phyloP scores from a whole-genome alignment of 2,113 vertebrate genomes.

The Gracilinanus agilis region DNA sequence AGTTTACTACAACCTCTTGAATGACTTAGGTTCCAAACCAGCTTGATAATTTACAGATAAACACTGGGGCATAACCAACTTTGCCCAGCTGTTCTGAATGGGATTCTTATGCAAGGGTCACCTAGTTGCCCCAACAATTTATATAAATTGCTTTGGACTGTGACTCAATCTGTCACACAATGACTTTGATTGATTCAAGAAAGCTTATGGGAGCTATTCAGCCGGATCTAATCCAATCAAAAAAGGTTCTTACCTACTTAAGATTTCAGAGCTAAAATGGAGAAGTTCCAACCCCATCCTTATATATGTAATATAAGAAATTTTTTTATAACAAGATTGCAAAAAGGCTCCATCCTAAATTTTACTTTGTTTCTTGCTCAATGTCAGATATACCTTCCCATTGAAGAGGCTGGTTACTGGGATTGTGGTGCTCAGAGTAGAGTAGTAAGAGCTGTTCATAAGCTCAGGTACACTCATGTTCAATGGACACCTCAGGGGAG shows the following conservation, averaged over 20 bases:
- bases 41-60: not conserved
- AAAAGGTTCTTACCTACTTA: not conserved
- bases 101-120: not conserved
- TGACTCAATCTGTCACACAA: not conserved
- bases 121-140: not conserved
- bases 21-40: not conserved
- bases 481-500: not conserved
- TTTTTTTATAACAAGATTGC: not conserved
- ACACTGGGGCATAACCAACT: too few relatives aligned
- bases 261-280: not conserved
- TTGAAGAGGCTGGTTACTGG: not conserved
- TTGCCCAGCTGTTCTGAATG: too few relatives aligned
- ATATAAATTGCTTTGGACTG: not conserved
- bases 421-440: not conserved
- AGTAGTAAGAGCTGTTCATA: not conserved
- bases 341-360: not conserved
- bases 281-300: not conserved
- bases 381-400: not conserved
- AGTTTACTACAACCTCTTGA: not conserved
- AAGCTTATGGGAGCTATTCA: not conserved
- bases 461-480: not conserved
- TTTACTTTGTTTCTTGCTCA: not conserved
- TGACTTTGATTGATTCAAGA: not conserved
- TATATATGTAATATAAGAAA: not conserved
- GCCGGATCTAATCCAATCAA: not conserved